Conservation (phyloP, 2,113 vertebrate genomes). For the Mionectes macconnelli region DNA sequence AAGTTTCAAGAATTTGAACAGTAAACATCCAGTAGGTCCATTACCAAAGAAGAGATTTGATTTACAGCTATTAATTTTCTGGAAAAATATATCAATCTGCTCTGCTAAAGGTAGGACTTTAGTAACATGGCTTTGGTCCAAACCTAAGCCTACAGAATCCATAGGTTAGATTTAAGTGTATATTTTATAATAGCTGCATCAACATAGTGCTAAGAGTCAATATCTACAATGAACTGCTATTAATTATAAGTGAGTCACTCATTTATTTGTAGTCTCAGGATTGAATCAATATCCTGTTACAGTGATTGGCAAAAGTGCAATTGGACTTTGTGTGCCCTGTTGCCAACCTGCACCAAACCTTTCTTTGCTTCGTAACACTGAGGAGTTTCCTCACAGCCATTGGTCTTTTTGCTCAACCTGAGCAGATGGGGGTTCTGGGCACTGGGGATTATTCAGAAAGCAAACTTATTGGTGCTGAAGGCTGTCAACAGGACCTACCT, state of each 20-base stretch:
- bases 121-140: not conserved
- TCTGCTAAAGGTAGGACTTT: not conserved
- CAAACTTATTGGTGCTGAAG: not conserved
- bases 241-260: not conserved
- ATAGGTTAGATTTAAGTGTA: not conserved
- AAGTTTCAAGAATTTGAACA: not conserved
- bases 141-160: not conserved
- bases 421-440: not conserved
- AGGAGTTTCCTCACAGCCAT: not conserved
- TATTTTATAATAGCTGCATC: not conserved
- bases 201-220: not conserved
- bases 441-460: not conserved
- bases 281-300: not conserved
- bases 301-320: not conserved
- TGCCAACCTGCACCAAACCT: not conserved
- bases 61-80: not conserved
- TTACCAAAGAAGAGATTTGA: not conserved
- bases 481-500: not conserved
- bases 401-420: not conserved
- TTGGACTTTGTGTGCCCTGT: not conserved
- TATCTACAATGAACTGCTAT: not conserved
- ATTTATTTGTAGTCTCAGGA: not conserved
- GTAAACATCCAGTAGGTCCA: fast-evolving
- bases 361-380: not conserved
- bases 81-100: not conserved